These are phyloP conservation scores for Epirrhoe alternata DNA, from an alignment of 2,888 invertebrate species.

Conservation along the genomic window DNA sequence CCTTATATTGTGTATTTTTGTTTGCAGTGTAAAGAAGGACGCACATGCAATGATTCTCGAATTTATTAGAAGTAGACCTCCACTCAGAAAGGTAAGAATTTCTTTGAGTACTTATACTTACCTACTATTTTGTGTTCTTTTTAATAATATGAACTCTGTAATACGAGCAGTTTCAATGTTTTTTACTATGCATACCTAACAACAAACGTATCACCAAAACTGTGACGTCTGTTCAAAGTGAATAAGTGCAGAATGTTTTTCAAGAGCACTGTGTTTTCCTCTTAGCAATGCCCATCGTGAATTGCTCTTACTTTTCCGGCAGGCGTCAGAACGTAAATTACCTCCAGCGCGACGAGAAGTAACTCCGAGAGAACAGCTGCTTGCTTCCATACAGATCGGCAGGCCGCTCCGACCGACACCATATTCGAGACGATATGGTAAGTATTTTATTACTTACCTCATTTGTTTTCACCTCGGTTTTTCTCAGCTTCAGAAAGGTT, in stretches of 20 bases:
- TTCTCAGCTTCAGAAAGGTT: too few species aligned
- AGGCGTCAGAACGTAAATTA: constrained; percentile 94
- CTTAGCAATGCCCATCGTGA: too few species aligned
- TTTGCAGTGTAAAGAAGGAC: constrained; percentile 93
- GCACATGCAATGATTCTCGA: constrained; percentile 98
- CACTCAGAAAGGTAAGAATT: constrained; percentile 91
- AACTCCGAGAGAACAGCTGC: constrained; percentile 93
- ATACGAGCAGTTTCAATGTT: too few species aligned
- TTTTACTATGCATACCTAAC: too few species aligned
- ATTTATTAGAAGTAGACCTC: constrained; percentile 97
- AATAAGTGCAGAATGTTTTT: too few species aligned
- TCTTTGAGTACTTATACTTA: not conserved
- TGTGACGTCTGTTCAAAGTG: too few species aligned
- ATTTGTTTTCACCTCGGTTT: too few species aligned
- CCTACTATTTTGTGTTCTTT: too few species aligned
- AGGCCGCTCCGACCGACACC: constrained; percentile 88
- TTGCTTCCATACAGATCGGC: constrained; percentile 93
- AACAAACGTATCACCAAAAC: too few species aligned
- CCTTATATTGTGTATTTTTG: constrained; percentile 40
- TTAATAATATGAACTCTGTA: too few species aligned
- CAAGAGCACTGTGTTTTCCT: too few species aligned
- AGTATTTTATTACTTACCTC: constrained; percentile 58
- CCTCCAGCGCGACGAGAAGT: constrained; percentile 89
- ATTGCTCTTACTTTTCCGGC: constrained; percentile 27
- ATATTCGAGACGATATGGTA: constrained; percentile 82